phyloP scores from a whole-genome alignment of 2,888 invertebrate genomes.

The Rosalia funebris region DNA sequence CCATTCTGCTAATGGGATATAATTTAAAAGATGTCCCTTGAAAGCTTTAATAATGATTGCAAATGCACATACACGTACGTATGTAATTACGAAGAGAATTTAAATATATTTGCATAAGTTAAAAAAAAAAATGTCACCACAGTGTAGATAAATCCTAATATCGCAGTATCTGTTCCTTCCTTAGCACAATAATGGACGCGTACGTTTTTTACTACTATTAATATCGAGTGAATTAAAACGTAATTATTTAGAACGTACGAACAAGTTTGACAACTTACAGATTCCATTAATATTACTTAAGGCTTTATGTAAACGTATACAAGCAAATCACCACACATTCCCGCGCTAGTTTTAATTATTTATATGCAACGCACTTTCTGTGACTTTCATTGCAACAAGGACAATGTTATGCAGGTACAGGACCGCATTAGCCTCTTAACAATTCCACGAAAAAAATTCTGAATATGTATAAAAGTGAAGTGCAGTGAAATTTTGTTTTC shows the following conservation, averaged over 20 bases:
- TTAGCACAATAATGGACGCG: not conserved
- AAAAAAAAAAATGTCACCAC: no score
- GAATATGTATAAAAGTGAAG: no score
- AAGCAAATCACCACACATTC: conserved; percentile 12
- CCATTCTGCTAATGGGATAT: no score
- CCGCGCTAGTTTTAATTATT: conserved; percentile 13
- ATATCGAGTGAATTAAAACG: not conserved
- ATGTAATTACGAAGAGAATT: no score
- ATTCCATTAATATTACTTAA: conserved; percentile 19
- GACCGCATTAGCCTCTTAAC: not conserved
- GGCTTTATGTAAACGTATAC: conserved; percentile 9
- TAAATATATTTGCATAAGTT: no score
- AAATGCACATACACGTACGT: no score
- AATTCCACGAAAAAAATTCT: not conserved
- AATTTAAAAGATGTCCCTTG: no score
- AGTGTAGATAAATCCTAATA: no score
- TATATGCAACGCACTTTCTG: not conserved
- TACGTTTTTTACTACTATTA: not conserved
- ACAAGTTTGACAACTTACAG: conserved; percentile 18
- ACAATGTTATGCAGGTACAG: not conserved
- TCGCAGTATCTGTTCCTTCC: conserved; percentile 2
- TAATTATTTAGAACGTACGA: conserved; percentile 8
- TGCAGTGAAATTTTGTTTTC: no score
- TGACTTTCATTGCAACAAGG: conserved; percentile 7
- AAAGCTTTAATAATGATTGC: no score